Conservation (phyloP, 2,888 invertebrate species). For the Eristalis tenax region DNA sequence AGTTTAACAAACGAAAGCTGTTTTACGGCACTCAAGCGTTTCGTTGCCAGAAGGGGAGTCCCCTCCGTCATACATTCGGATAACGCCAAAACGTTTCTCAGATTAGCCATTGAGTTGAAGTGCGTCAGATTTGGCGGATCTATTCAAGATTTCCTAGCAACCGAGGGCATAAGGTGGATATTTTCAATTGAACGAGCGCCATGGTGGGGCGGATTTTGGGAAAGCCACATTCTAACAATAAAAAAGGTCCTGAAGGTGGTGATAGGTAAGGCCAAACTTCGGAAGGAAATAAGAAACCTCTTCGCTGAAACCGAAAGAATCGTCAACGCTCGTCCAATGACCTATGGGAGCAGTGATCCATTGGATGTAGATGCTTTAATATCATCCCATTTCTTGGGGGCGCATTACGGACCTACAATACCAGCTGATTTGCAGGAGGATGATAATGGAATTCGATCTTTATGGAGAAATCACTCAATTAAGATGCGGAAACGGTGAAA, state of each 20-base stretch:
- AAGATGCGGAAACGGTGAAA: constrained; percentile 2
- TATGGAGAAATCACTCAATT: constrained; percentile 3
- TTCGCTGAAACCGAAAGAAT: constrained; percentile 1
- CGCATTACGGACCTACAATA: background rate
- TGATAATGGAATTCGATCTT: background rate
- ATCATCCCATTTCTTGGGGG: constrained; percentile 12
- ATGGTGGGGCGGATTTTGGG: background rate
- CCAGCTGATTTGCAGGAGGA: background rate
- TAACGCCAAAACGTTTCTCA: background rate
- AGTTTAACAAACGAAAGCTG: background rate
- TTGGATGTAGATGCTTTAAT: background rate
- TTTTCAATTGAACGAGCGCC: background rate
- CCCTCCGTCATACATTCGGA: background rate
- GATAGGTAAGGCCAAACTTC: constrained; percentile 6
- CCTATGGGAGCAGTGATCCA: too few species aligned
- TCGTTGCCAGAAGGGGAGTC: background rate
- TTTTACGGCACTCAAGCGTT: background rate
- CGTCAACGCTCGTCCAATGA: constrained; percentile 6
- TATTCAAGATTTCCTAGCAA: background rate
- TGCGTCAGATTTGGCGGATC: background rate
- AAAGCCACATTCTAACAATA: background rate
- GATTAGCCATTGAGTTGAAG: background rate
- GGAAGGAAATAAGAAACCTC: constrained; percentile 8
- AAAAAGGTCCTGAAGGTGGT: constrained; percentile 5
- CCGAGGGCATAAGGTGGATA: background rate